These are phyloP conservation scores for Oreochromis aureus DNA, from an alignment of 2,113 vertebrate genomes.

Conservation along the genomic window DNA sequence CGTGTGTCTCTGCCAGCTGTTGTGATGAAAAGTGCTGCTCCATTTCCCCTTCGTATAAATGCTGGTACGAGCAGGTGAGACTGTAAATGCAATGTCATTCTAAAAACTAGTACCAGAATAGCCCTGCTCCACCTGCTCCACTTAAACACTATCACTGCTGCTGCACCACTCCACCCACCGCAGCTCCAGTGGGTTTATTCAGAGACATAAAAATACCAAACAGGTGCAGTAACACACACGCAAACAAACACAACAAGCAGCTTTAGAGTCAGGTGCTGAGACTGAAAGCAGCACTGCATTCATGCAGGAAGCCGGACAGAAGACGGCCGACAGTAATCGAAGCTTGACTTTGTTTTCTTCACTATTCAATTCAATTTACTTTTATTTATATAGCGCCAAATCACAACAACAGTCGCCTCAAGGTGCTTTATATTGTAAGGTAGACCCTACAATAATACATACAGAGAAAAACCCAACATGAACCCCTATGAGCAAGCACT, in stretches of 20 bases:
- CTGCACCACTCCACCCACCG: not conserved
- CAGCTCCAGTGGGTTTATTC: not conserved
- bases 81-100: not conserved
- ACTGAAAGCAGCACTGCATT: not conserved
- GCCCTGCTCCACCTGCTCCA: not conserved
- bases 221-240: not conserved
- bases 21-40: not conserved
- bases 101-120: not conserved
- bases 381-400: too few species aligned
- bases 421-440: too few species aligned
- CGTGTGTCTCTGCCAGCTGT: not conserved
- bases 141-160: not conserved
- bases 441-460: too few species aligned
- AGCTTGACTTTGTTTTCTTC: not conserved
- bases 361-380: too few species aligned
- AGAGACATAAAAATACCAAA: not conserved
- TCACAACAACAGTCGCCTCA: too few species aligned
- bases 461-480: too few species aligned
- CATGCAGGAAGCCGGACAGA: not conserved
- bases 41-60: not conserved
- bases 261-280: not conserved
- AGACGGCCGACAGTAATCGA: not conserved
- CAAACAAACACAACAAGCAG: not conserved
- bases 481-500: too few species aligned
- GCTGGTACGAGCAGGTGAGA: not conserved